Evolutionary conservation across 2,888 invertebrate species (phyloP).

Genomic region (Brachynemurus nebulosus): DNA sequence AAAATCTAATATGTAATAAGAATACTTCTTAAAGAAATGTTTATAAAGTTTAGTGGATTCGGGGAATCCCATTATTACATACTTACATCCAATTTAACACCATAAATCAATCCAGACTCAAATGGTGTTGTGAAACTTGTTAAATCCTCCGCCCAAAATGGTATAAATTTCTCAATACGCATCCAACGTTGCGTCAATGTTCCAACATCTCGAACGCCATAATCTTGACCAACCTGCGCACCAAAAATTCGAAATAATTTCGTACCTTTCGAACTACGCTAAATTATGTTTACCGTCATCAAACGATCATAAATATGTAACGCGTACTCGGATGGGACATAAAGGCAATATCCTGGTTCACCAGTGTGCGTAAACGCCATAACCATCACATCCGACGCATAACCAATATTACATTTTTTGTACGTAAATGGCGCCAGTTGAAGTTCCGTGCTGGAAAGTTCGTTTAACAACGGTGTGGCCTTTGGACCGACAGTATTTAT

Average conservation of each 20-base stretch:
- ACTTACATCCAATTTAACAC: slow-evolving; percentile 35
- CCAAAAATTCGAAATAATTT: slow-evolving; percentile 1
- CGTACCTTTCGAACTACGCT: not conserved
- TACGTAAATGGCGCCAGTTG: slow-evolving; percentile 48
- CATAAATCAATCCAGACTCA: slow-evolving; percentile 47
- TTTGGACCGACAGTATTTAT: slow-evolving; percentile 58
- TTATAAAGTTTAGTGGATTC: no score
- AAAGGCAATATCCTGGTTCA: slow-evolving; percentile 54
- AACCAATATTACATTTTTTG: slow-evolving; percentile 51
- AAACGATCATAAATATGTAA: slow-evolving; percentile 57
- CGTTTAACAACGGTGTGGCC: slow-evolving; percentile 44
- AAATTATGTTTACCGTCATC: slow-evolving; percentile 34
- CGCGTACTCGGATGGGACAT: slow-evolving; percentile 59
- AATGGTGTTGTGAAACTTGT: slow-evolving; percentile 44
- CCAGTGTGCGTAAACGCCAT: slow-evolving; percentile 59
- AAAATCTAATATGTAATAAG: no score
- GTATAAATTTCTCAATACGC: slow-evolving; percentile 54
- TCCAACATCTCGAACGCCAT: slow-evolving; percentile 52
- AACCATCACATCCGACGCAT: slow-evolving; percentile 53
- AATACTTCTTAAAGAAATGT: no score
- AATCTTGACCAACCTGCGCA: slow-evolving; percentile 43
- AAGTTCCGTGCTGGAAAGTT: slow-evolving; percentile 48
- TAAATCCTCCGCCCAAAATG: slow-evolving; percentile 58
- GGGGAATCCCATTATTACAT: no score
- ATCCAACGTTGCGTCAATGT: slow-evolving; percentile 50